These are phyloP conservation scores for Ciconia stormi DNA, from an alignment of 2,113 vertebrate genomes.

Conservation along the genomic window DNA sequence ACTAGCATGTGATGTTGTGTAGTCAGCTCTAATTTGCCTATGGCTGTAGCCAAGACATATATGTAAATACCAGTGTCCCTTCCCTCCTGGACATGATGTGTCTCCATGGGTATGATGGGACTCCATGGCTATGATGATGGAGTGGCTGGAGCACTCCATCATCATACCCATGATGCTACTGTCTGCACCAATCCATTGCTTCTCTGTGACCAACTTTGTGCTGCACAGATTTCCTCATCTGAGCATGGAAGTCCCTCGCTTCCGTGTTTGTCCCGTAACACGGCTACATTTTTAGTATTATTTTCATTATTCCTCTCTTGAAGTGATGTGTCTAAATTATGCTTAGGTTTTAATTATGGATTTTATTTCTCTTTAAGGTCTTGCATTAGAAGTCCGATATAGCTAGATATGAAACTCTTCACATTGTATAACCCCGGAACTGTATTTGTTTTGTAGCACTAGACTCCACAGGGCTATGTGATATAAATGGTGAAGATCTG, in stretches of 20 bases:
- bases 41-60: not conserved
- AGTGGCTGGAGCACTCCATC: not conserved
- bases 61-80: not conserved
- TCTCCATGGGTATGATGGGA: no score
- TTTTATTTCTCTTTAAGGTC: not conserved
- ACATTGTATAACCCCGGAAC: fast-evolving
- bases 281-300: not conserved
- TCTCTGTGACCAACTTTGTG: not conserved
- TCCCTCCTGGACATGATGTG: not conserved
- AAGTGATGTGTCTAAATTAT: not conserved
- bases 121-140: no score
- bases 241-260: not conserved
- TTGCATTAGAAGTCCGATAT: not conserved
- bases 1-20: not conserved
- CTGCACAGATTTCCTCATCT: not conserved
- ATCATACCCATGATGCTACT: not conserved
- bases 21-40: not conserved
- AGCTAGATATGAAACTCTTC: not conserved
- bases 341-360: not conserved
- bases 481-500: not conserved
- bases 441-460: not conserved
- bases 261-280: not conserved
- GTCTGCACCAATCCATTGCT: not conserved
- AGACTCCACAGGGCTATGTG: fast-evolving
- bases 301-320: not conserved